phyloP scores from a whole-genome alignment of 2,797 vertebrate genomes.

The Garrulus glandarius region DNA sequence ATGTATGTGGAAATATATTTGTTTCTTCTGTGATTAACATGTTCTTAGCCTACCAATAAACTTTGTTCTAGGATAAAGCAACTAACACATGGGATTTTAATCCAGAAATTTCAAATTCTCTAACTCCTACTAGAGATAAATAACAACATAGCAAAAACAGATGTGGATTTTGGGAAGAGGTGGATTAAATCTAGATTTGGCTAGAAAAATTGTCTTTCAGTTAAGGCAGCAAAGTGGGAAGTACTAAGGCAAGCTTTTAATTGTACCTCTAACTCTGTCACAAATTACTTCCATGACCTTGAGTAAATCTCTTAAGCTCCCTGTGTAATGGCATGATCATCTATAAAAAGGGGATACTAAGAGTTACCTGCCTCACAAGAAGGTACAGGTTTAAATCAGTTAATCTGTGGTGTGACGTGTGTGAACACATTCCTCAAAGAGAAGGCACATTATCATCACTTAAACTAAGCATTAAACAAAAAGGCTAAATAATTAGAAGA shows the following conservation, averaged over 20 bases:
- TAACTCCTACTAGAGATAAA: background rate
- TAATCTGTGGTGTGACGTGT: background rate
- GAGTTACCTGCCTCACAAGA: background rate
- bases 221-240: background rate
- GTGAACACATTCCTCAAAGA: background rate
- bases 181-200: background rate
- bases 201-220: background rate
- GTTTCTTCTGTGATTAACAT: background rate
- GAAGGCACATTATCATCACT: background rate
- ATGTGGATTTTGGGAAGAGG: background rate
- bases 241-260: background rate
- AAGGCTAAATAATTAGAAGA: background rate
- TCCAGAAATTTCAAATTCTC: background rate
- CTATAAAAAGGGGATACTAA: background rate
- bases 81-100: background rate
- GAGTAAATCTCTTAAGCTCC: background rate
- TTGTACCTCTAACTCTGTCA: background rate
- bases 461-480: background rate
- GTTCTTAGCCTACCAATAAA: background rate
- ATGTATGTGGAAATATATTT: background rate
- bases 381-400: background rate
- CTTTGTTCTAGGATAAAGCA: background rate
- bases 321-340: background rate
- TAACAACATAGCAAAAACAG: background rate
- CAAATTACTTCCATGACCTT: background rate